Conservation (phyloP, 1,140 invertebrate genomes). For the Procambarus clarkii region DNA sequence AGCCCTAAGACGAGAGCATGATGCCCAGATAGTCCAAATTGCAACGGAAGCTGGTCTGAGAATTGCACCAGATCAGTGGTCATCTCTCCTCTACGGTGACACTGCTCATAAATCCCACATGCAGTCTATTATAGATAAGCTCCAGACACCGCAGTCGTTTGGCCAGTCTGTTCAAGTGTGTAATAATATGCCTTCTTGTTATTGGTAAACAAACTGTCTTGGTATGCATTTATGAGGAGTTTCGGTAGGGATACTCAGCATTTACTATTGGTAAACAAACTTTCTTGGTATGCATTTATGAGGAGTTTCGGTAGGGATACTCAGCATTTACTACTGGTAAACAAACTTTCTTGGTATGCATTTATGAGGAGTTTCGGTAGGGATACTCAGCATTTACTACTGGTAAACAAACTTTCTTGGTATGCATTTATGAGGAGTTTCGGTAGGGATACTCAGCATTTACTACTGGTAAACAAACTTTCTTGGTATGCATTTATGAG, state of each 20-base stretch:
- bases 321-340: too few species aligned
- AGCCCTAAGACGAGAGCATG: constrained; percentile 93
- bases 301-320: too few species aligned
- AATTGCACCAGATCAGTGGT: constrained; percentile 99
- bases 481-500: too few species aligned
- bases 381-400: too few species aligned
- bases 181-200: neutral
- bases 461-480: neutral
- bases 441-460: too few species aligned
- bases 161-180: constrained; percentile 89
- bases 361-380: too few species aligned
- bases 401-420: neutral
- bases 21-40: constrained; percentile 98
- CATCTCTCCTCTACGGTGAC: constrained; percentile 96
- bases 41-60: constrained; percentile 96
- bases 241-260: too few species aligned
- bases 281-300: too few species aligned
- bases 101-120: constrained; percentile 97
- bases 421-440: too few species aligned
- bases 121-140: constrained; percentile 94
- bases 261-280: neutral
- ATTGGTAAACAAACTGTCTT: neutral
- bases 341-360: neutral
- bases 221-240: too few species aligned
- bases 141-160: constrained; percentile 89